phyloP scores from a whole-genome alignment of 2,113 vertebrate genomes.

The Thunnus maccoyii region DNA sequence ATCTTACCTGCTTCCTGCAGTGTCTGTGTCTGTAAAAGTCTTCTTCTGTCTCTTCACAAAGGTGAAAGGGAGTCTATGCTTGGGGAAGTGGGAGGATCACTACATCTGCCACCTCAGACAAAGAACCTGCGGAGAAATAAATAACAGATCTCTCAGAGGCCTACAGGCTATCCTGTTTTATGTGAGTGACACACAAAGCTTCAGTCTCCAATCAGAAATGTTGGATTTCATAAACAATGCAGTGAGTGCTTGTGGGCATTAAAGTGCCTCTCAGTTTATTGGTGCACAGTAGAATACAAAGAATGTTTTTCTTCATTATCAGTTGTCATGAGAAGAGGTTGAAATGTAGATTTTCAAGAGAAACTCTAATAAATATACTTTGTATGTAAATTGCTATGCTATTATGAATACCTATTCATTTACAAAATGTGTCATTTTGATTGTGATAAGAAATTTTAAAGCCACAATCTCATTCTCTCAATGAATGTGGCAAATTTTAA shows the following conservation, averaged over 20 bases:
- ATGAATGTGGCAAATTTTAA: not conserved
- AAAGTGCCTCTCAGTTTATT: slow-evolving; percentile 10
- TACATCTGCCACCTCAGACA: not conserved
- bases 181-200: slow-evolving; percentile 16
- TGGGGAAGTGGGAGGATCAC: not conserved
- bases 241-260: not conserved
- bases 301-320: not conserved
- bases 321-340: not conserved
- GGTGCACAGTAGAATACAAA: not conserved
- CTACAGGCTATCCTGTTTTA: slow-evolving; percentile 18
- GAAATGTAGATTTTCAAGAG: not conserved
- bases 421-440: not conserved
- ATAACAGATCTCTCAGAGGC: slow-evolving; percentile 4
- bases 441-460: not conserved
- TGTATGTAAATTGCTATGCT: too few relatives aligned
- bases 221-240: slow-evolving; percentile 40
- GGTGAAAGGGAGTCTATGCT: not conserved
- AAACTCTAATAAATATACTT: not conserved
- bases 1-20: not conserved
- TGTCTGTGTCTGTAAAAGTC: not conserved
- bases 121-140: slow-evolving; percentile 20
- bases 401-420: too few relatives aligned
- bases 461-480: not conserved
- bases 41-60: not conserved
- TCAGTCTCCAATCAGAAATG: slow-evolving; percentile 1